phyloP scores from a whole-genome alignment of 2,888 invertebrate species.

The Athripsodes cinereus region DNA sequence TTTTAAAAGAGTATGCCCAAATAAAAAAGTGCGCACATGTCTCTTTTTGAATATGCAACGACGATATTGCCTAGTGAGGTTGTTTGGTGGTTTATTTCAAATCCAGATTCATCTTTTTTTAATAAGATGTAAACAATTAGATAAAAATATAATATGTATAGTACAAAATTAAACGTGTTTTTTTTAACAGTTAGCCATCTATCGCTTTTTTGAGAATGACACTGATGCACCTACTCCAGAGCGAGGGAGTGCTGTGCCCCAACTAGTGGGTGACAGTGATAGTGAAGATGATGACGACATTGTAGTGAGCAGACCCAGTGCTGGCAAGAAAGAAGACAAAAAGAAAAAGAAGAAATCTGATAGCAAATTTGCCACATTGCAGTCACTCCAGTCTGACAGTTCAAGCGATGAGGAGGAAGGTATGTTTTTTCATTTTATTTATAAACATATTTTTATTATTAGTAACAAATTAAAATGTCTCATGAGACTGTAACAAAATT shows the following conservation, averaged over 20 bases:
- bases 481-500: no score
- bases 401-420: constrained; percentile 62
- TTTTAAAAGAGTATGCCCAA: no score
- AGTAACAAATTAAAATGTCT: no score
- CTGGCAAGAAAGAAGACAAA: constrained; percentile 34
- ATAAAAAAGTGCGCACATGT: no score
- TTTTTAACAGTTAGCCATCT: constrained; percentile 68
- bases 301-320: background rate
- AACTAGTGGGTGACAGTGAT: constrained; percentile 36
- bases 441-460: no score
- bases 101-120: no score
- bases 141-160: no score
- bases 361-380: constrained; percentile 55
- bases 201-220: constrained; percentile 73
- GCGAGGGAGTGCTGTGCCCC: constrained; percentile 23
- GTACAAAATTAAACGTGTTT: background rate
- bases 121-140: no score
- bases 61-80: no score
- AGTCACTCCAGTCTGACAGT: constrained; percentile 50
- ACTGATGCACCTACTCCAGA: constrained; percentile 35
- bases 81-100: no score
- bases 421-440: constrained; percentile 25
- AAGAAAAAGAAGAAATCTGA: constrained; percentile 36
- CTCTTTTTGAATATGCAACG: no score
- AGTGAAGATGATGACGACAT: constrained; percentile 32